Conservation (phyloP, 2,888 invertebrate species). For the Petrophora chlorosata region DNA sequence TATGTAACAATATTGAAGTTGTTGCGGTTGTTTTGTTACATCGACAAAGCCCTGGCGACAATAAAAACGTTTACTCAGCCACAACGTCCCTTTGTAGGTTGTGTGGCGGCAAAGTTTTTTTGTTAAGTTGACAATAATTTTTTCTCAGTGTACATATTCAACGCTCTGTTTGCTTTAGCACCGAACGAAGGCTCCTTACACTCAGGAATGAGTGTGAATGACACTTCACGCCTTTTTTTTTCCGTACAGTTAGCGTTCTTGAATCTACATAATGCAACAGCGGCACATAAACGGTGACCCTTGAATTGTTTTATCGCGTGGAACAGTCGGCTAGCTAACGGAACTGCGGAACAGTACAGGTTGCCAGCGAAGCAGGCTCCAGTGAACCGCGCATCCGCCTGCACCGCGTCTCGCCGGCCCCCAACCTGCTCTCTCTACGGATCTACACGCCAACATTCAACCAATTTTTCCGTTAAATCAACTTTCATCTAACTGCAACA, state of each 20-base stretch:
- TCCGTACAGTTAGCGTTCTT: slow-evolving; percentile 1
- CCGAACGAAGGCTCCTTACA: slow-evolving; percentile 28
- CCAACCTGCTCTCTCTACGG: slow-evolving; percentile 7
- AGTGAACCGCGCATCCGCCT: slow-evolving; percentile 20
- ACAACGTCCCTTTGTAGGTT: no score
- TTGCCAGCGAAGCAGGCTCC: slow-evolving; percentile 3
- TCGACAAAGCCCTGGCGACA: no score
- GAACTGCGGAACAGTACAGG: slow-evolving; percentile 22
- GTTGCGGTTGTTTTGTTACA: no score
- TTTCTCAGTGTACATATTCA: no score
- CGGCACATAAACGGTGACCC: slow-evolving; percentile 7
- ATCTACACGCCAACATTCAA: slow-evolving; percentile 4
- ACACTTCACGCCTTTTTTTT: slow-evolving; percentile 14
- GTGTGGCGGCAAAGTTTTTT: no score
- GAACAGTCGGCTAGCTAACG: slow-evolving; percentile 28
- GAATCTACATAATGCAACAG: slow-evolving; percentile 17
- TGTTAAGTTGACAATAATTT: no score
- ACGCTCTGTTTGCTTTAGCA: slow-evolving; percentile 28
- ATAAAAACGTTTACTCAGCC: no score
- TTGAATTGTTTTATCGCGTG: slow-evolving; percentile 25
- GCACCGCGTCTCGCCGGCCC: slow-evolving; percentile 1
- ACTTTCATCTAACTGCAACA: slow-evolving; percentile 44
- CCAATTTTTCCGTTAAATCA: slow-evolving; percentile 42
- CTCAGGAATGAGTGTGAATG: slow-evolving; percentile 16
- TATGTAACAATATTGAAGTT: no score